Evolutionary conservation across 92 coral and sea anemone species (phyloP).

Genomic region (Epizoanthus stellaris): DNA sequence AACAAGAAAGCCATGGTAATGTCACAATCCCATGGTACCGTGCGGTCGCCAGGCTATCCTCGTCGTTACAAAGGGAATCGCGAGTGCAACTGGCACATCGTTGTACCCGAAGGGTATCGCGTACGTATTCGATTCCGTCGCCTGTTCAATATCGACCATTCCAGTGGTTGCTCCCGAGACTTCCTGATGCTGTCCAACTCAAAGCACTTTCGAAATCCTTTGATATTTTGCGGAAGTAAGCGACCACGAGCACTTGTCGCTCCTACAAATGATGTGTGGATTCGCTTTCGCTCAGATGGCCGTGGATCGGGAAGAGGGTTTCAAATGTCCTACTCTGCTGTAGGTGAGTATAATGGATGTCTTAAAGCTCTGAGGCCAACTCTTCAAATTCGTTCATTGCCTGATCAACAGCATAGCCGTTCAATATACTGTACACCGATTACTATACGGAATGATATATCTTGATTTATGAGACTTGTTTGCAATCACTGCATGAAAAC

Average conservation of each 20-base stretch:
- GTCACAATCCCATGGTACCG: conserved; percentile 71
- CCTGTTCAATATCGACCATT: conserved; percentile 81
- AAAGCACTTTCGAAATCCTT: conserved; percentile 73
- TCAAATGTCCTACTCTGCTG: conserved; percentile 74
- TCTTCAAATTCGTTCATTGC: no score
- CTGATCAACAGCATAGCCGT: no score
- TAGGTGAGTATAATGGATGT: conserved; percentile 65
- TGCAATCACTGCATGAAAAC: no score
- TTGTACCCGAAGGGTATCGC: conserved; percentile 89
- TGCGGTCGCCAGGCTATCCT: conserved; percentile 96
- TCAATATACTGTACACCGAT: no score
- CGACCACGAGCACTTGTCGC: conserved; percentile 76
- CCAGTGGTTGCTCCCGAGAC: conserved; percentile 82
- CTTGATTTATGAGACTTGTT: no score
- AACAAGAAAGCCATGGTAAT: conserved; percentile 68
- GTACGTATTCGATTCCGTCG: conserved; percentile 87
- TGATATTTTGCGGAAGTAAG: conserved; percentile 76
- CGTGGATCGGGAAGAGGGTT: conserved; percentile 83
- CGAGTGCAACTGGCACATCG: conserved; percentile 88
- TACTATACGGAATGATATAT: no score
- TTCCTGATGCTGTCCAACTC: conserved; percentile 81
- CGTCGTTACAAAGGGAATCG: conserved; percentile 65
- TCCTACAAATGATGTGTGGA: conserved; percentile 82
- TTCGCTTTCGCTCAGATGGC: conserved; percentile 82
- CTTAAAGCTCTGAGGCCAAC: neutral